Base-by-base conservation (phyloP, 2,888 invertebrate species). In the Acholoe squamosa region DNA sequence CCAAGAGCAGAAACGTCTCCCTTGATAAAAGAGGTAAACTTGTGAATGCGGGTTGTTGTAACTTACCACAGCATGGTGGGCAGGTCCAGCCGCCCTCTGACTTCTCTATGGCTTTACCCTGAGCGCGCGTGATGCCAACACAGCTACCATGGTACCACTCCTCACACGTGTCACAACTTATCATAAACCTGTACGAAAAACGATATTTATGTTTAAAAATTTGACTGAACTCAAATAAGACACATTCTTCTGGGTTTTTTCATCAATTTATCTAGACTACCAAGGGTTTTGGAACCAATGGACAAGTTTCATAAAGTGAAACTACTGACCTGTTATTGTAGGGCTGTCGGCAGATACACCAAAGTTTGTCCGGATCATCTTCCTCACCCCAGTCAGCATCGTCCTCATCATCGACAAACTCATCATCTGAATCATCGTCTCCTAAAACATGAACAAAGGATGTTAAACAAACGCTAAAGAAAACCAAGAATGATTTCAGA, bases 91-190 rank as follows among this genome's bases (percentile, higher is more conserved):
- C 94, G 90, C 94, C 93, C 25, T 94, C 93, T 25, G 94, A 93
- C 31, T 93, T 91, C 91, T 99, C 99, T 98, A 99, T 98, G 96
- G 98, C 98, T 94, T 98, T 97, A 52, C 97, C 97, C 95, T 94
- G 92, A 25, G 92, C 97, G 97, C 96, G 98, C 97, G 98, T 98
- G 77, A 99, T 98, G 93, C 98, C 98, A 22, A 99, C 99, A 96
- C 99, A 99, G 95, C 98, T 98, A n/a, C 99, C 99, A 95, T 99
- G 99, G 95, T 98, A 99, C 99, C 99, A 99, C 95, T 99, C 98
- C 95, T 98, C 98, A 95, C 99, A 99, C 22, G 97, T 97, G 96
- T 99, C 99, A 96, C 99, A 99, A 95, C 98, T 98, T 94, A 99
- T 99, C 99, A 99, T 99, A 95, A 99, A 99, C 90, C 98, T 96